A percentile compares a stretch with the other conserved stretches of the same genome.
Conservation (phyloP, 1,140 invertebrate genomes). For the Apis cerana region DNA sequence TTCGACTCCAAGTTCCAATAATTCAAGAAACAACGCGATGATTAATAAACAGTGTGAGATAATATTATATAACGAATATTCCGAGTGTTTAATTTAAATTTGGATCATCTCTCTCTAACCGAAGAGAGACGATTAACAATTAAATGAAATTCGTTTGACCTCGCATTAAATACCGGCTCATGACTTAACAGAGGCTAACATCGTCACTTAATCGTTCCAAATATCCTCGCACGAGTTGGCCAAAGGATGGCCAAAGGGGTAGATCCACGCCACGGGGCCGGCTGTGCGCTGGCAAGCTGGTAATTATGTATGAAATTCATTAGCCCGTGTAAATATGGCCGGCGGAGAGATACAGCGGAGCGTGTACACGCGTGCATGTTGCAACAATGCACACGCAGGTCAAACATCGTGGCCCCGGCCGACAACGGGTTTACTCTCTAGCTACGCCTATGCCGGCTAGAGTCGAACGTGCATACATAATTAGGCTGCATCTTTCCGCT, state of each 20-base stretch:
- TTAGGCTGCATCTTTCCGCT: constrained; percentile 35
- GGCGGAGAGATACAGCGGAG: constrained; percentile 5
- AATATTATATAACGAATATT: too few relatives aligned
- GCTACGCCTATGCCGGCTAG: background rate
- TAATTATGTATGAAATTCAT: constrained; percentile 76
- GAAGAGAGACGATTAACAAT: too few relatives aligned
- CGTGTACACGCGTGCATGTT: constrained; percentile 15
- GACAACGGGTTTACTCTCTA: background rate
- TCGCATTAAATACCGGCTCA: too few relatives aligned
- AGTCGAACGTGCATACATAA: constrained; percentile 36
- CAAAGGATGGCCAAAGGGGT: background rate
- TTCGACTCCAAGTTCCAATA: too few relatives aligned
- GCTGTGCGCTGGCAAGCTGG: constrained; percentile 3
- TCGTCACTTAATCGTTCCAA: too few relatives aligned
- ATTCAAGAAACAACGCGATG: too few relatives aligned
- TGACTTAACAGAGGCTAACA: too few relatives aligned
- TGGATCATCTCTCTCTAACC: too few relatives aligned
- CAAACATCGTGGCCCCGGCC: constrained; percentile 28
- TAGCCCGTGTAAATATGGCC: constrained; percentile 69
- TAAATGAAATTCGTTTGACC: too few relatives aligned
- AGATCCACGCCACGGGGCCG: background rate
- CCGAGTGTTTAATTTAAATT: too few relatives aligned
- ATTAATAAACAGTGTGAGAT: too few relatives aligned
- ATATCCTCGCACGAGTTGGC: background rate
- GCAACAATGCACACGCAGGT: constrained; percentile 32